Percentiles rank a stretch among this genome's conserved stretches.
Conservation (phyloP, 2,113 vertebrate species). For the Nesoenas mayeri region DNA sequence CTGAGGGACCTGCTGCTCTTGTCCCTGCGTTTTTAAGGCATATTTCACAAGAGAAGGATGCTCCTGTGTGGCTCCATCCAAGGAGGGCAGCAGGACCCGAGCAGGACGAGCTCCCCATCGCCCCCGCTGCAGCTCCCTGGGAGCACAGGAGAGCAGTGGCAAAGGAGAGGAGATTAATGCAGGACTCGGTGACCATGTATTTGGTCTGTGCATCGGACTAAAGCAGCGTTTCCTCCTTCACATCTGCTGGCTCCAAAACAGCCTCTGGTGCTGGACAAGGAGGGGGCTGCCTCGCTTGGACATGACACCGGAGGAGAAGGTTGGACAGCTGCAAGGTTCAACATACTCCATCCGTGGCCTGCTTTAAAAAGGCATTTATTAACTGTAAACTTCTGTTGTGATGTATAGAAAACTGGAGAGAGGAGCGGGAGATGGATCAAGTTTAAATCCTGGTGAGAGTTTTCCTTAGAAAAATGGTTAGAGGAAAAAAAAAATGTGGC, state of each 20-base stretch:
- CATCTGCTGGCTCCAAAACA: background rate
- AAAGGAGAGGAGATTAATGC: constrained; percentile 13
- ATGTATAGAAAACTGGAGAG: background rate
- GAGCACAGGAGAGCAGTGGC: background rate
- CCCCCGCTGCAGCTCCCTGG: constrained; percentile 10
- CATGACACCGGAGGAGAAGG: background rate
- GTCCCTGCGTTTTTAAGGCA: constrained; percentile 12
- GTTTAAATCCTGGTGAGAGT: constrained; percentile 16
- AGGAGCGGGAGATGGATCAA: background rate
- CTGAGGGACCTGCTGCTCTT: background rate
- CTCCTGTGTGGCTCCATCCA: background rate
- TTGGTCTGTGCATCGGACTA: constrained; percentile 2
- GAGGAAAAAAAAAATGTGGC: background rate
- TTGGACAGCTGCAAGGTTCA: background rate
- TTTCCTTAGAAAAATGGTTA: constrained; percentile 31
- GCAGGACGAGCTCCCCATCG: background rate
- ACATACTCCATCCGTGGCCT: background rate
- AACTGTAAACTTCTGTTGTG: constrained; percentile 50
- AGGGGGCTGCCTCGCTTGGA: background rate
- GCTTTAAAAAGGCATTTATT: constrained; percentile 49
- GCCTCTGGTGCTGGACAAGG: background rate
- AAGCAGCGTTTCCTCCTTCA: constrained; percentile 23
- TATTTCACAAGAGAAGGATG: constrained; percentile 16
- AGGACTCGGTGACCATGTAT: background rate
- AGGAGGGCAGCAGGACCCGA: background rate